Conservation (phyloP, 1,140 invertebrate genomes). For the Eulimnadia texana region DNA sequence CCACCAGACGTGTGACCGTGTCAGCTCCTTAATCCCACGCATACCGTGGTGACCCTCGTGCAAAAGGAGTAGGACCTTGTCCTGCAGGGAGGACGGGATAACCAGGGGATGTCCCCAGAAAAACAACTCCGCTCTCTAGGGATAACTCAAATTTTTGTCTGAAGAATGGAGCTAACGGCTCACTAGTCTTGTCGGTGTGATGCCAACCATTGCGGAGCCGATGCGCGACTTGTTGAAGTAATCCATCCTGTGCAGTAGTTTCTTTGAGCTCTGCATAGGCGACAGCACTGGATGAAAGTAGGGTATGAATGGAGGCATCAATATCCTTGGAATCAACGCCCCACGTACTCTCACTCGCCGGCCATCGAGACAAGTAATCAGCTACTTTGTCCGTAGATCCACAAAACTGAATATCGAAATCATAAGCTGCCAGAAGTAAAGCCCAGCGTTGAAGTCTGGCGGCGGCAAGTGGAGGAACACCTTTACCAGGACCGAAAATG, state of each 20-base stretch:
- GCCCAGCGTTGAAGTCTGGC: slow-evolving; percentile 29
- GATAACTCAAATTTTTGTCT: background rate
- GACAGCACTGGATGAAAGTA: background rate
- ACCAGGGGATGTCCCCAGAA: slow-evolving; percentile 3
- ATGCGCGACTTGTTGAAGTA: background rate
- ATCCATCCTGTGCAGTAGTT: background rate
- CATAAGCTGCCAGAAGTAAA: slow-evolving; percentile 25
- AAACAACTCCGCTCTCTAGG: background rate
- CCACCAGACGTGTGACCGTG: slow-evolving; percentile 38
- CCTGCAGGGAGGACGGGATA: slow-evolving; percentile 12
- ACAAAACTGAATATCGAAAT: slow-evolving; percentile 27
- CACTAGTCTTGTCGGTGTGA: background rate
- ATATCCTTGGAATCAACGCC: background rate
- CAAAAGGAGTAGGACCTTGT: slow-evolving; percentile 28
- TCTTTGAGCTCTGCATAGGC: background rate
- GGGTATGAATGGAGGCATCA: background rate
- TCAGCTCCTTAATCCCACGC: slow-evolving; percentile 35
- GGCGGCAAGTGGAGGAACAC: slow-evolving; percentile 23
- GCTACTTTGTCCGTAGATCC: slow-evolving; percentile 22
- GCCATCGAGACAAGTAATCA: slow-evolving; percentile 22
- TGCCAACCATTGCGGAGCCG: background rate
- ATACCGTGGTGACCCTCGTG: slow-evolving; percentile 36
- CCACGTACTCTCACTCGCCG: background rate
- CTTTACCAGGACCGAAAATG: slow-evolving; percentile 22
- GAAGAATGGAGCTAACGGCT: background rate